Percentiles rank a stretch among this genome's conserved stretches.
Evolutionary conservation across 2,113 vertebrate species (phyloP).

Genomic region (Chloropsis cyanopogon): DNA sequence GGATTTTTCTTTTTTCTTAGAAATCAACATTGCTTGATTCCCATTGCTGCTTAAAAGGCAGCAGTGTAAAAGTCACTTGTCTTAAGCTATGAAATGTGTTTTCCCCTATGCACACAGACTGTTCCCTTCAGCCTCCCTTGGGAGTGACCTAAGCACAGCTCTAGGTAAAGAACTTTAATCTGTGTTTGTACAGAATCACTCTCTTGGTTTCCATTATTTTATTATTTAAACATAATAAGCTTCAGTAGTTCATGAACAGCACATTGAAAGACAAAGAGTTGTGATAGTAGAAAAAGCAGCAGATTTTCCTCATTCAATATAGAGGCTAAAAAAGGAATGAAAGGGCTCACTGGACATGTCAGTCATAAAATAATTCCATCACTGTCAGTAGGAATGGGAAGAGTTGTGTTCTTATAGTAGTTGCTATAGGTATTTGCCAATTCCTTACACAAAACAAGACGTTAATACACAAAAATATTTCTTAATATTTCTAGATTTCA

Average conservation of each 20-base stretch:
- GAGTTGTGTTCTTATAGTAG: not conserved
- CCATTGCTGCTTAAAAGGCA: not conserved
- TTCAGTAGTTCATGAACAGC: not conserved
- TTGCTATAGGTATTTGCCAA: not conserved
- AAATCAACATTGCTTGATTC: slow-evolving; percentile 33
- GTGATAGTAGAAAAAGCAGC: not conserved
- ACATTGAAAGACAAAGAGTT: not conserved
- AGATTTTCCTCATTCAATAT: not conserved
- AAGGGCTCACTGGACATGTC: not conserved
- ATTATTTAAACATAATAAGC: not conserved
- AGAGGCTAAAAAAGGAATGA: not conserved
- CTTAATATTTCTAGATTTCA: not conserved
- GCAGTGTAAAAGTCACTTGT: not conserved
- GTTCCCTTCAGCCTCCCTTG: not conserved
- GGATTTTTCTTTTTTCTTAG: not conserved
- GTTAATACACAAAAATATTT: not conserved
- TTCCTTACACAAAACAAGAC: not conserved
- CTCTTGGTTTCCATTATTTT: not conserved
- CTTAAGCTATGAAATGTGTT: not conserved
- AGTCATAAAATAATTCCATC: not conserved
- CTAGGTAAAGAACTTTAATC: slow-evolving; percentile 17
- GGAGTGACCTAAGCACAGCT: not conserved
- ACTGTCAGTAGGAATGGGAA: slow-evolving; percentile 16
- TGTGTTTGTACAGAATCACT: slow-evolving; percentile 12
- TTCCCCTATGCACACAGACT: not conserved